Evolutionary conservation across 1,140 invertebrate genomes (phyloP), one percentile per base, ranked within the genome.

Genomic region (Hesperophylax magnus): DNA sequence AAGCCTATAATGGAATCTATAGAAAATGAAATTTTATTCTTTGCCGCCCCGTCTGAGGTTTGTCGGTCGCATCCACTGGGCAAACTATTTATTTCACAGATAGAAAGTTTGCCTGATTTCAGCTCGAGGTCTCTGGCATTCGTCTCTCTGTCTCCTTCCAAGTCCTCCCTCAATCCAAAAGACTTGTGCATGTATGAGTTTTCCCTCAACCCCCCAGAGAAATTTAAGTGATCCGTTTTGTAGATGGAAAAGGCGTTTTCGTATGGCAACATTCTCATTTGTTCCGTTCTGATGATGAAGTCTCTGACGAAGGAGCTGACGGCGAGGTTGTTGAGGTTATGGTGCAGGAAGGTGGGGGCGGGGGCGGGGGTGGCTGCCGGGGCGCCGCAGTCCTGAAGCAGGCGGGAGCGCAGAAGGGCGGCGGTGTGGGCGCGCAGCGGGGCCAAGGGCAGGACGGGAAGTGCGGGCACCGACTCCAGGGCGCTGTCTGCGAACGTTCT

Each of bases 1-100:
- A 91, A 87, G 15, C 91, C 91, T 80, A 92, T 92, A 80, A 92
- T 92, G n/a, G 91, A 91, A 84, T 92, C 91, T 20, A 92, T 92
- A 39, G 91, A 92, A 84, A 92, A 92, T 27, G 90, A 92, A 77
- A 92, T 81, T 86, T 87, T 92, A 85, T 84, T 83, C 65, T 80
- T 77, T 24, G 80, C 74, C 9, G 77, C 53, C 9, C 78, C 82
- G 79, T 84, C 20, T 67, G 77, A 56, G n/a, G 77, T 34, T 56
- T 79, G 71, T 17, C 67, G 47, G 17, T 63, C 34, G 47, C 9
- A 27, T 27, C 17, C 63, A 31, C 27, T 67, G 14, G n/a, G 8
- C 39, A 53, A 14, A 24, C 15, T 72, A 22, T 72, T 53, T 24
- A 54, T 27, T 24, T 72, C 69, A 72, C 52, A 72, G 17, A 72